Percentiles rank a stretch among this genome's conserved stretches.
Evolutionary conservation across 2,113 vertebrate genomes (phyloP).

Genomic region (Pseudolaguvia tuberculata): DNA sequence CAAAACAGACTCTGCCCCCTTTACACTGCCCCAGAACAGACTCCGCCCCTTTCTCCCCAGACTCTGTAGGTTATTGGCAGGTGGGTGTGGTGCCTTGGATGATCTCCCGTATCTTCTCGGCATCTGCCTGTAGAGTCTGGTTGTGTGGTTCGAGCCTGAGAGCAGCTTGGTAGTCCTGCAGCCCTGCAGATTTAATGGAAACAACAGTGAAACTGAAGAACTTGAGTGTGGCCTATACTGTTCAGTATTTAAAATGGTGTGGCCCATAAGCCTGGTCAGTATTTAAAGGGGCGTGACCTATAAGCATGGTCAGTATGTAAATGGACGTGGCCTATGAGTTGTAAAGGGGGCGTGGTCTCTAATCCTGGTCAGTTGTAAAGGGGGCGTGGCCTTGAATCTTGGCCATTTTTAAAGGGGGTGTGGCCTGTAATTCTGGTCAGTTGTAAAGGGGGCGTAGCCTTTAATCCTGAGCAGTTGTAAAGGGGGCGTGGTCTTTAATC

Average conservation of each 20-base stretch:
- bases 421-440: not conserved
- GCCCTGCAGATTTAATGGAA: conserved; percentile 63
- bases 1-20: too few relatives aligned
- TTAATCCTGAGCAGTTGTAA: not conserved
- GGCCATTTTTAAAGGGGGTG: not conserved
- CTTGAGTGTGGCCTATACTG: too few relatives aligned
- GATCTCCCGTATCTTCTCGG: conserved; percentile 75
- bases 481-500: not conserved
- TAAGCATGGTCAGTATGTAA: not conserved
- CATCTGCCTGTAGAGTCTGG: conserved; percentile 71
- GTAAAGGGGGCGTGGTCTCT: not conserved
- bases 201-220: not conserved
- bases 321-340: not conserved
- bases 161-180: conserved; percentile 90
- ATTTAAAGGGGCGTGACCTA: not conserved
- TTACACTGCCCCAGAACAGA: too few relatives aligned
- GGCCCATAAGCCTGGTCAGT: not conserved
- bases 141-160: conserved; percentile 80
- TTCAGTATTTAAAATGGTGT: not conserved
- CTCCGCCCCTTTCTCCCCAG: not conserved
- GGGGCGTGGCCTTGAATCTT: not conserved
- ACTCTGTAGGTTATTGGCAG: not conserved
- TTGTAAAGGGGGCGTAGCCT: not conserved
- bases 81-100: conserved; percentile 69
- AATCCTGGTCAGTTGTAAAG: not conserved